These are phyloP conservation scores for Tarsius wallacei DNA, from an alignment of 2,797 vertebrate genomes.

Conservation along the genomic window DNA sequence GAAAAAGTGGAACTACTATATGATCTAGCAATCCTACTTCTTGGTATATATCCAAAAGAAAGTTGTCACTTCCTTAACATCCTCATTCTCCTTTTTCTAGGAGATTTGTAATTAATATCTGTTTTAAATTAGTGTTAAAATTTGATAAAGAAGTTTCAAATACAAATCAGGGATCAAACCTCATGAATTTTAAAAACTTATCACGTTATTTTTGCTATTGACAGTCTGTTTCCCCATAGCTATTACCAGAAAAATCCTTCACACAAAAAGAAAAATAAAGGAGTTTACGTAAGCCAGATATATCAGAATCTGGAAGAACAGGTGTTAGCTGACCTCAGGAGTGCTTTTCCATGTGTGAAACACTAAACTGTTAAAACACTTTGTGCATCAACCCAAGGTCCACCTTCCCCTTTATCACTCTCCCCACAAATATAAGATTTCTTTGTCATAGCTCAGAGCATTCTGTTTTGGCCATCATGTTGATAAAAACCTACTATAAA, in stretches of 20 bases:
- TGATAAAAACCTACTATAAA: conserved; percentile 38
- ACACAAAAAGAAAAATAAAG: conserved; percentile 44
- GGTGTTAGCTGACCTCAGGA: conserved; percentile 26
- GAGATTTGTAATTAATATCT: neutral
- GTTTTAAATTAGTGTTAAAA: conserved; percentile 33
- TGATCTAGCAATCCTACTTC: neutral
- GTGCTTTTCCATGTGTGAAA: conserved; percentile 67
- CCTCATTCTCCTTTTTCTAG: neutral
- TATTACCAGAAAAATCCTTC: conserved; percentile 39
- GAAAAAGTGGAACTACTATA: neutral
- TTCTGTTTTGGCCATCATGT: neutral
- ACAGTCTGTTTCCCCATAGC: neutral
- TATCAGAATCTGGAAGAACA: conserved; percentile 59
- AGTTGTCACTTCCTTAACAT: neutral
- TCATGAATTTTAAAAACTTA: conserved; percentile 8
- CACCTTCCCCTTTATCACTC: neutral
- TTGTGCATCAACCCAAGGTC: neutral
- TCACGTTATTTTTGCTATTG: neutral
- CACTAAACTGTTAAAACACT: conserved; percentile 29
- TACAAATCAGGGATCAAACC: neutral
- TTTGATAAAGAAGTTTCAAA: conserved; percentile 12
- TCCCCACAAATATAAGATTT: neutral
- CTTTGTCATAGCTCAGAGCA: conserved; percentile 40
- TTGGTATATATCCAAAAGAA: neutral
- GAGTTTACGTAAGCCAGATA: neutral